Evolutionary conservation across 2,888 invertebrate genomes (phyloP), one percentile per base, ranked within the genome.

Genomic region (Cryptophagus acutangulus): DNA sequence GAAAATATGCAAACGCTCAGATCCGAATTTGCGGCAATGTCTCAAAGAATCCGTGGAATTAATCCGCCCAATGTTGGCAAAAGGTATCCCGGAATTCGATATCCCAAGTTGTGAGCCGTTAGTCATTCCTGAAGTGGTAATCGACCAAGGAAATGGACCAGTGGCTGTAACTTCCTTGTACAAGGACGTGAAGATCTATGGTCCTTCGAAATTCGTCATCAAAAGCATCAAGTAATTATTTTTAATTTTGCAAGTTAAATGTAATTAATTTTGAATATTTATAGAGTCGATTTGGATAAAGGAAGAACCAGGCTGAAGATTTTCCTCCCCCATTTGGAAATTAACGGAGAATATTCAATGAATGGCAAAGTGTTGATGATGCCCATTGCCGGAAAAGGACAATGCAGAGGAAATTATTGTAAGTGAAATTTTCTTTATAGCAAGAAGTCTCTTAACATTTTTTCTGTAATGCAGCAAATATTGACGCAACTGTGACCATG

Each of bases 311-410:
- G 74, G 3, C 70, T 82, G 8, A 78, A 78, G 44, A 52, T 87
- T 16, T 74, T 71, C 46, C 74, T 87, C 17, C 84, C 86, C 0
- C 73, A 76, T 37, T 59, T 87, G 26, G 70, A 72, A 39, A 74
- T 86, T 72, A 74, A 70, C 15, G 78, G 84, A 1, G 71, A 76
- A 42, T 87, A 88, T 63, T 72, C 69, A 2, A 73, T 87, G 49
- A 69, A 76, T 13, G 87, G 87, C 3, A 77, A 79, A 51, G 74
- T 87, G 20, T 69, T 87, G 49, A 78, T 86, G 81, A 70, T 87
- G 67, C 86, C 87, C 0, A 77, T 88, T 34, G 69, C 73, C 5
- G 87, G 87, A 33, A 73, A 76, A 2, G 87, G 87, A 5, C 63
- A 69, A 15, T 82, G 82, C 46, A 66, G 70, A 10, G 82, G 83